Evolutionary conservation across 2,797 vertebrate genomes (phyloP).

Genomic region (Lophius americanus): DNA sequence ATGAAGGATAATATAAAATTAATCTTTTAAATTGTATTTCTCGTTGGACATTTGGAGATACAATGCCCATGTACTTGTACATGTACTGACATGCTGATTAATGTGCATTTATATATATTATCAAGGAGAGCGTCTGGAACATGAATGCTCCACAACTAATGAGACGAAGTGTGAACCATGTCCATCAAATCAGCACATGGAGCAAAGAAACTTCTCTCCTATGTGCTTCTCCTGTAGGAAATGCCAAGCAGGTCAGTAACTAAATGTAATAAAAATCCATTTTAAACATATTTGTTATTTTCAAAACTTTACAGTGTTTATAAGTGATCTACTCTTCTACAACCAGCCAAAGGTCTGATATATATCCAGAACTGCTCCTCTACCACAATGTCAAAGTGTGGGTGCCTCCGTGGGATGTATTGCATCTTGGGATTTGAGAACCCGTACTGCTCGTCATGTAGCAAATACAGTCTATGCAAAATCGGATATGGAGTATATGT

Average conservation of each 20-base stretch:
- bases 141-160: constrained; percentile 12
- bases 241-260: constrained; percentile 65
- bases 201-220: constrained; percentile 30
- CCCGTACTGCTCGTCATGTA: constrained; percentile 53
- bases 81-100: background rate
- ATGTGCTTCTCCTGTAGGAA: constrained; percentile 70
- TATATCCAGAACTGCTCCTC: constrained; percentile 50
- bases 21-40: background rate
- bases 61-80: background rate
- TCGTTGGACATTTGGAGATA: background rate
- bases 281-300: background rate
- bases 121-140: constrained; percentile 52
- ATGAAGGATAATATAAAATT: background rate
- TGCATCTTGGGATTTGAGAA: background rate
- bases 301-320: background rate
- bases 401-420: constrained; percentile 65
- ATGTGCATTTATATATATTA: background rate
- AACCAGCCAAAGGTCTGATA: constrained; percentile 58
- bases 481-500: constrained; percentile 53
- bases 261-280: background rate
- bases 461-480: constrained; percentile 12
- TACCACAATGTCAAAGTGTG: constrained; percentile 54
- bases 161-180: constrained; percentile 70
- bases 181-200: constrained; percentile 16
- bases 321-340: constrained; percentile 10